Evolutionary conservation across 2,797 vertebrate species (phyloP).

Genomic region (Jordanella pulchra): DNA sequence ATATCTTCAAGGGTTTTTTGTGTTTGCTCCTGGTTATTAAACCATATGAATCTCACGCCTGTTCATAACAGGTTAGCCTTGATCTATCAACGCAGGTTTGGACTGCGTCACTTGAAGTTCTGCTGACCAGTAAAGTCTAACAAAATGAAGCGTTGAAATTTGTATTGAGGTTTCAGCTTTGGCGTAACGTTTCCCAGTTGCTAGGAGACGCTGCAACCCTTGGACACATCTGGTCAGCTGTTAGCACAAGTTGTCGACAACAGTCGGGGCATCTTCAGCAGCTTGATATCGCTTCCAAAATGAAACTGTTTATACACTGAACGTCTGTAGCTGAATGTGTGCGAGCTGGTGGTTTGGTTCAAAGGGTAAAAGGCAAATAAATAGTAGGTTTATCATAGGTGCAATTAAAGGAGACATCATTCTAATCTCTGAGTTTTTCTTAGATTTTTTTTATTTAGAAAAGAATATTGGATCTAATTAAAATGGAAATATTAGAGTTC

Average conservation of each 20-base stretch:
- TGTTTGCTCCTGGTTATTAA: too few species aligned
- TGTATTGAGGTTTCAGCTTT: constrained; percentile 22
- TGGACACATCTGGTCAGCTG: constrained; percentile 71
- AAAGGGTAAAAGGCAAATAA: neutral
- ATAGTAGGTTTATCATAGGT: neutral
- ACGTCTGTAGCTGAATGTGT: constrained; percentile 1
- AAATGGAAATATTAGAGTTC: constrained; percentile 44
- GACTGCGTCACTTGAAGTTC: constrained; percentile 11
- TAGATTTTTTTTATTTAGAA: constrained; percentile 3
- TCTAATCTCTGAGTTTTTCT: neutral
- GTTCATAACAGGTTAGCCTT: neutral
- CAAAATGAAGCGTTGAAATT: constrained; percentile 17
- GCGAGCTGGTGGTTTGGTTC: neutral
- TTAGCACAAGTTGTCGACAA: constrained; percentile 60
- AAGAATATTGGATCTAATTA: constrained; percentile 17
- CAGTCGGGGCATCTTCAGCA: constrained; percentile 41
- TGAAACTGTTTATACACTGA: constrained; percentile 14
- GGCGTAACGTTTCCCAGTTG: constrained; percentile 60
- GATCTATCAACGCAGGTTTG: neutral
- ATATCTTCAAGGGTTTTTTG: neutral
- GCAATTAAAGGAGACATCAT: neutral
- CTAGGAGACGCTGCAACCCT: constrained; percentile 70
- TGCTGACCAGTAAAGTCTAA: constrained; percentile 20
- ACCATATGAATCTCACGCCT: neutral
- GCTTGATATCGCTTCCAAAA: constrained; percentile 40